phyloP scores from a whole-genome alignment of 2,888 invertebrate genomes.

The Sarcophaga subvicina region DNA sequence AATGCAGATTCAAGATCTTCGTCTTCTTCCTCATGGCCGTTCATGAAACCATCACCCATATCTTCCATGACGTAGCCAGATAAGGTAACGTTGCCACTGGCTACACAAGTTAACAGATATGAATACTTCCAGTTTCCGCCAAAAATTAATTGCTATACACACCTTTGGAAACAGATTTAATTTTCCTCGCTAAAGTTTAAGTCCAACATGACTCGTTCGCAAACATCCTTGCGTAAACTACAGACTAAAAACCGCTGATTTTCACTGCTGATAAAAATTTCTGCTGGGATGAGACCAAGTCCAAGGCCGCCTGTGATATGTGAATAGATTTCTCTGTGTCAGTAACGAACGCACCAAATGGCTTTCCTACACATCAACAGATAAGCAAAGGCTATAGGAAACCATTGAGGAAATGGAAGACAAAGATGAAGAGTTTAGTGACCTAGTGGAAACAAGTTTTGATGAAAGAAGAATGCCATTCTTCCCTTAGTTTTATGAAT shows the following conservation, averaged over 20 bases:
- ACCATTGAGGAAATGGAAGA: no score
- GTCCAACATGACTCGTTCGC: conserved; percentile 90
- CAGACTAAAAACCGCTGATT: conserved; percentile 88
- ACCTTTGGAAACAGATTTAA: conserved; percentile 88
- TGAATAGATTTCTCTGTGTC: conserved; percentile 91
- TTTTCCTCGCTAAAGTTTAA: conserved; percentile 91
- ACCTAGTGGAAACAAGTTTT: no score
- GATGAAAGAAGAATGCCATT: no score
- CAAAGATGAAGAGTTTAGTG: no score
- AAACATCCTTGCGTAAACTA: conserved; percentile 86
- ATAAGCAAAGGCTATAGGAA: no score
- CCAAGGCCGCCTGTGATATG: conserved; percentile 94
- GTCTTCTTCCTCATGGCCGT: conserved; percentile 75
- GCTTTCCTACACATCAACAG: no score
- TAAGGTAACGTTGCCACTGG: conserved; percentile 90
- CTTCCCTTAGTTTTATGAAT: no score
- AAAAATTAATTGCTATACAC: conserved; percentile 46
- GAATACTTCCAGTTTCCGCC: not conserved
- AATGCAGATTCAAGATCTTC: conserved; percentile 78
- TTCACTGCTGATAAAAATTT: conserved; percentile 88
- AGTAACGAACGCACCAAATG: no score
- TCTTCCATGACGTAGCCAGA: conserved; percentile 87
- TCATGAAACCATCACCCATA: conserved; percentile 69
- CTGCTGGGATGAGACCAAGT: conserved; percentile 85
- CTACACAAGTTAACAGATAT: conserved; percentile 79